Percentiles rank a stretch among this genome's conserved stretches.
These are phyloP conservation scores for Galleria mellonella DNA, from an alignment of 1,140 invertebrate species.

Conservation along the genomic window DNA sequence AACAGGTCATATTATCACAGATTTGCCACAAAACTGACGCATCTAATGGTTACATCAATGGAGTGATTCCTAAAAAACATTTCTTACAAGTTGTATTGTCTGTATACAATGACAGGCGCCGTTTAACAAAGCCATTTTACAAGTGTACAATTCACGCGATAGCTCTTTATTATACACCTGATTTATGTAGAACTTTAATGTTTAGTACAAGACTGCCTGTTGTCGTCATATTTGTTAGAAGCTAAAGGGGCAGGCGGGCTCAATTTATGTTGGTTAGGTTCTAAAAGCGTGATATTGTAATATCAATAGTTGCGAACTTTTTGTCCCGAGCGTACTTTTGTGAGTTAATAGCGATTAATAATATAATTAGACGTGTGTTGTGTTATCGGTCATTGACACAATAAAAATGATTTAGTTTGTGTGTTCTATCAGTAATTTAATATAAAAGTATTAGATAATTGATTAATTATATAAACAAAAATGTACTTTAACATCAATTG, in stretches of 20 bases:
- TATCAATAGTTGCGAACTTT: constrained; percentile 68
- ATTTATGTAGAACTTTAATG: constrained; percentile 47
- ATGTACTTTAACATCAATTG: too few species aligned
- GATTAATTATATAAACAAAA: too few species aligned
- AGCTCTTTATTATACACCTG: constrained; percentile 64
- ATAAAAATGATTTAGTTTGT: constrained; percentile 33
- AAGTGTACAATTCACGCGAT: constrained; percentile 71
- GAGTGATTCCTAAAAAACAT: constrained; percentile 67
- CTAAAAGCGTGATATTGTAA: constrained; percentile 64
- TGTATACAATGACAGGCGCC: constrained; percentile 63
- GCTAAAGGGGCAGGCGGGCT: constrained; percentile 22
- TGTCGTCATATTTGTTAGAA: constrained; percentile 21
- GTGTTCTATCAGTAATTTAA: too few species aligned
- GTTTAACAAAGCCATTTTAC: constrained; percentile 65
- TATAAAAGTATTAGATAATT: too few species aligned
- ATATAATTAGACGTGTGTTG: constrained; percentile 49
- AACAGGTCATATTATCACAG: constrained; percentile 63
- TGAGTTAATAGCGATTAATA: constrained; percentile 47
- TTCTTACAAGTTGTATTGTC: constrained; percentile 72
- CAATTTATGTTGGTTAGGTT: constrained; percentile 55
- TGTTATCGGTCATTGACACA: constrained; percentile 27
- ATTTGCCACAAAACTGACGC: constrained; percentile 51
- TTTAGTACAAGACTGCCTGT: constrained; percentile 26
- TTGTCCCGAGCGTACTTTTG: constrained; percentile 58
- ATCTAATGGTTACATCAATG: constrained; percentile 66